Evolutionary conservation across 2,797 vertebrate genomes (phyloP).

Genomic region (Neosilurus mollespiculum): DNA sequence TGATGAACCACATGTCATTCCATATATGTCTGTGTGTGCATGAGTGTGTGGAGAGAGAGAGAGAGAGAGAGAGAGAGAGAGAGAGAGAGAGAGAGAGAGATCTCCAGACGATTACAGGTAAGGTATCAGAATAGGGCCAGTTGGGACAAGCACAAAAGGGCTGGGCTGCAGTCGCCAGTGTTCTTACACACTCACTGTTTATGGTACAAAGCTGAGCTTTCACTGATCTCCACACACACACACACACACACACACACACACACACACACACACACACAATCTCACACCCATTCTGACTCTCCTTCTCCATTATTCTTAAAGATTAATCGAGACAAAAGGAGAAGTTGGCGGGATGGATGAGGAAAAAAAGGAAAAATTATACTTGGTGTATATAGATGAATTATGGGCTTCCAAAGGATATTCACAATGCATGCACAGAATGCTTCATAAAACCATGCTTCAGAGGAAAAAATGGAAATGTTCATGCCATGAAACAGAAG

Average conservation of each 20-base stretch:
- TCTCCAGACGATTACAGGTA: conserved; percentile 86
- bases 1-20: conserved; percentile 1
- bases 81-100: conserved; percentile 62
- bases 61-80: too few species aligned
- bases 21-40: background rate
- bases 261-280: conserved; percentile 1
- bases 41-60: conserved; percentile 64
- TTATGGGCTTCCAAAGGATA: conserved; percentile 5
- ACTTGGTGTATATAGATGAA: conserved; percentile 4
- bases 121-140: conserved; percentile 82
- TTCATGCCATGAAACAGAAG: background rate
- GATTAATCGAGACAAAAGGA: conserved; percentile 29
- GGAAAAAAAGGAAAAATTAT: background rate
- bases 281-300: conserved; percentile 41
- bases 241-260: conserved; percentile 20
- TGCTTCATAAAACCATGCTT: conserved; percentile 17
- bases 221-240: conserved; percentile 69
- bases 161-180: conserved; percentile 63
- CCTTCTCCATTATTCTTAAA: conserved; percentile 36
- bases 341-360: background rate
- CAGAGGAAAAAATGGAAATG: background rate
- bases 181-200: conserved; percentile 66
- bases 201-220: conserved; percentile 80
- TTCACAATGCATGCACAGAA: background rate
- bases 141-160: conserved; percentile 79